Base-by-base conservation (phyloP, 1,140 invertebrate genomes). In the Notospermus geniculatus region DNA sequence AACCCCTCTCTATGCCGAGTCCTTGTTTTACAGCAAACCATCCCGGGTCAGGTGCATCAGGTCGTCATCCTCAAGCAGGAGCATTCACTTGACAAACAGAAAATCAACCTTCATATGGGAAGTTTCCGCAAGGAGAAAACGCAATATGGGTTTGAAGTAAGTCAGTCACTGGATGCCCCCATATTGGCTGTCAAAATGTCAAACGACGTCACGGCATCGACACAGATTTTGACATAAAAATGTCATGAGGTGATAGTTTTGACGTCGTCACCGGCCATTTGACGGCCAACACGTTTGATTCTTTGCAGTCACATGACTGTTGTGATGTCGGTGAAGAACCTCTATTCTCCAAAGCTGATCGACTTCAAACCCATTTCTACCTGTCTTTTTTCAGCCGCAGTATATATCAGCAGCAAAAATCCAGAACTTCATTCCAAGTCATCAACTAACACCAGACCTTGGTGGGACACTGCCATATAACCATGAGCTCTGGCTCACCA, bases 401-500 rank as follows among this genome's bases (percentile, higher is more conserved):
- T 74, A 70, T 68, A 59, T 78, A 17, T 70, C 70, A 9, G 32
- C 72, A 2, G 67, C 62, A 32, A 63, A 73, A 30, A 66, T 80
- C n/a, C 68, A 72, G 53, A 63, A 54, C 13, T 73, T 63, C 54
- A 70, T 78, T 25, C 71, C 72, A 54, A 69, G 63, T 15, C 73
- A 71, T 41, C 74, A 80, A 61, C 63, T 80, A 57, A 75, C 72
- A 2, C 55, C 52, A 22, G 72, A 71, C 41, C 67, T 79, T 57
- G 74, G 72, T 60, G 78, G 78, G 27, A 55, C 59, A 19, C 67
- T 80, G 50, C 55, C 62, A 27, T 80, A 77, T 45, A 68, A 70
- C 30, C 77, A 79, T 59, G 62, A 59, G 23, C 64, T 59, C 25
- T 80, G 78, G 78, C 67, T 80, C 2, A 64, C 72, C 36, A 77